Base-by-base conservation (phyloP, 2,888 invertebrate species). In the Tuta absoluta region DNA sequence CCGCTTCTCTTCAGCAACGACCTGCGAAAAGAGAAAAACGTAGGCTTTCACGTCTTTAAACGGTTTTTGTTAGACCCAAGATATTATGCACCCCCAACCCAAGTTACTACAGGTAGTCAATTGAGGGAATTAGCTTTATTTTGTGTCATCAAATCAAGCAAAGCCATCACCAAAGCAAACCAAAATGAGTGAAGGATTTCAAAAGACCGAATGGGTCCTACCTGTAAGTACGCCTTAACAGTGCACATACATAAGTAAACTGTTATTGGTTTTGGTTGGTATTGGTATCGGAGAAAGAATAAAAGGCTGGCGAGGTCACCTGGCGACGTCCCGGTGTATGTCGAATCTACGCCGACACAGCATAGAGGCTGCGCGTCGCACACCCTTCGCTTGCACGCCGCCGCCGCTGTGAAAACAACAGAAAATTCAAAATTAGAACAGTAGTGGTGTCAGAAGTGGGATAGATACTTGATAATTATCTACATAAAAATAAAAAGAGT, bases 321-420 rank as follows among this genome's bases (percentile, higher is more conserved):
- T 94, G 89, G 94, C 93, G 86, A 94, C 93, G 92, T 94, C 93
- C 87, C 94, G 93, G 84, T 93, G 93, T 84, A 93, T 93, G 84
- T 93, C 92, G 86, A 93, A 93, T 90, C 93, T 92, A 92, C 93
- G 93, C 91, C 93, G 85, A 84, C 83, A 87, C 88, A 85, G 88
- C 92, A 92, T 91, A 90, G 89, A 88, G 82, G 85, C 88, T 81
- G 87, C 82, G 82, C 82, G 79, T 74, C 80, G 80, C 80, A 77
- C 72, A 73, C 70, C 69, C 74, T 74, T 77, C 79, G 80, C 81
- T 77, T 82, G 73, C 79, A 53, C 62, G 14, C 62, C 79, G 80
- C 79, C 53, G 14, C 62, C 79, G 80, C 79, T 86, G 91, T 92
- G 90, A 89, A 79, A 80, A 69, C 49, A 79, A 73, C 11, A 49